Base-by-base conservation (phyloP, 2,888 invertebrate species). In the Coremacera marginata region DNA sequence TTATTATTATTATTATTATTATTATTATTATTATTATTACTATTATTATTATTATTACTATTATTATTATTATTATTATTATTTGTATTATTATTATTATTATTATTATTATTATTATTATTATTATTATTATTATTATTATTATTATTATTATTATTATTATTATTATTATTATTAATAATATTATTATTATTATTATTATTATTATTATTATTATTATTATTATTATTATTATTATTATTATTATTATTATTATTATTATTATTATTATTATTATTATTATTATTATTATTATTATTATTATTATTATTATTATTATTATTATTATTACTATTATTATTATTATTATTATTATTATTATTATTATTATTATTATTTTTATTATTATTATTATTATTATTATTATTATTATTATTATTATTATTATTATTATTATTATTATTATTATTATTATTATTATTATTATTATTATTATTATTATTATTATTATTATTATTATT, bases 51-150 rank as follows among this genome's bases (percentile, higher is more conserved):
- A 52, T 52, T 52, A 52, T 52, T 52, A 52, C 5, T 52, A 52
- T 52, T 52, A 52, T 52, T n/a, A 31, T 31, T 31, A 31, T 31
- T 31, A 31, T 31, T 31, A 31, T 31, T 31, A 31, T 31, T 31
- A 31, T 31, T 31, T 4, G 3, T 31, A 31, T 31, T 31, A 31
- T 31, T 31, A 31, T 31, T 31, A 31, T 31, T 52, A 52, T 52
- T 52, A 52, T 52, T 52, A 52, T 52, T 52, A 52, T 52, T 52
- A 52, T 52, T 52, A 52, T 52, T 52, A 52, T 52, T 52, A 52
- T 52, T 52, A 52, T 52, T 52, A 52, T 52, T 52, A 52, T 52
- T 52, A 52, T 52, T 52, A 52, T 52, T 52, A 52, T 52, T 52
- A 52, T 52, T 52, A 52, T 52, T 52, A 52, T 52, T 52, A 52